These are phyloP conservation scores for Pachymerium ferrugineum DNA, from an alignment of 2,888 invertebrate species.

Conservation along the genomic window DNA sequence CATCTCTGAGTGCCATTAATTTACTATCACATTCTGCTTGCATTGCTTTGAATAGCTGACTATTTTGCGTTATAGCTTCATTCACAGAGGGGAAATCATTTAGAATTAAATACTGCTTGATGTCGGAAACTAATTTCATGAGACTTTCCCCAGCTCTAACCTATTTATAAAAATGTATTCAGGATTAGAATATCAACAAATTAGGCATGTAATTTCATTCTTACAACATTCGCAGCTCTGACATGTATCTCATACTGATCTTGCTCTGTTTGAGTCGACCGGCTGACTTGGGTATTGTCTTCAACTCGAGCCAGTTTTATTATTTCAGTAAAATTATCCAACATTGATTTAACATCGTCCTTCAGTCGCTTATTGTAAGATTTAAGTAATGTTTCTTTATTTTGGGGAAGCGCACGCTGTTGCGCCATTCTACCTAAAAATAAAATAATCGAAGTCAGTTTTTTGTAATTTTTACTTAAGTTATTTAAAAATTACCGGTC, in stretches of 20 bases:
- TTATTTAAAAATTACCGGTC: background rate
- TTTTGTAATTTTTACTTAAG: background rate
- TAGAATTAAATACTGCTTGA: conserved; percentile 94
- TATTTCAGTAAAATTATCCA: conserved; percentile 94
- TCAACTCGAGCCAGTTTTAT: conserved; percentile 83
- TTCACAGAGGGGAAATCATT: conserved; percentile 98
- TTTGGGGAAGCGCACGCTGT: conserved; percentile 70
- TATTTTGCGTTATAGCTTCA: conserved; percentile 91
- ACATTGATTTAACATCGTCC: conserved; percentile 94
- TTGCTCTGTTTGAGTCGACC: conserved; percentile 88
- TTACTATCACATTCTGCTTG: conserved; percentile 91
- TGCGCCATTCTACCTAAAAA: background rate
- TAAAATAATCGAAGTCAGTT: background rate
- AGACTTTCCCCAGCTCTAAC: conserved; percentile 93
- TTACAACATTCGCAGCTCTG: conserved; percentile 81
- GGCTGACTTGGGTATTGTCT: conserved; percentile 79
- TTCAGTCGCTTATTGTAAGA: conserved; percentile 90
- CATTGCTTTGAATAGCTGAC: conserved; percentile 78
- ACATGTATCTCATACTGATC: conserved; percentile 97
- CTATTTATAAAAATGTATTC: conserved; percentile 43
- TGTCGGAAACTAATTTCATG: conserved; percentile 94
- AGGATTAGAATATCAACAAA: background rate
- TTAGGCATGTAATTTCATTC: conserved; percentile 38
- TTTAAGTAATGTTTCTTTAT: conserved; percentile 89
- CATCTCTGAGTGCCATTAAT: conserved; percentile 82